Base-by-base conservation (phyloP, 2,888 invertebrate species). In the Mythimna impura region DNA sequence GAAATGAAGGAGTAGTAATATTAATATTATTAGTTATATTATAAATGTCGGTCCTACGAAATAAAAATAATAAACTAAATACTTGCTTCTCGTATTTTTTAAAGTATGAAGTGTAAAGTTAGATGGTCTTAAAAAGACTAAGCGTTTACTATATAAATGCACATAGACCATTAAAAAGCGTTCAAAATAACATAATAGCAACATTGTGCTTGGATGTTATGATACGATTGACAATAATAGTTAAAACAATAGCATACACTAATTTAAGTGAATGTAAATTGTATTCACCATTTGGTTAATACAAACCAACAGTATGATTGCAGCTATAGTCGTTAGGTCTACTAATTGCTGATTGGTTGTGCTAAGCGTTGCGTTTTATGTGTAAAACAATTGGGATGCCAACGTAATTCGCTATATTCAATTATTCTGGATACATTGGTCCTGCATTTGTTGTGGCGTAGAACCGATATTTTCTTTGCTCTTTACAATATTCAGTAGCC, bases 401-500 rank as follows among this genome's bases (percentile, higher is more conserved):
- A 40, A 22, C 43, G 36, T 22, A 43, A 34, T 40, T 20, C 36
- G 8, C 1, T 36, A 20, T 36, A n/a, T 40, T 76, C 47, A 55
- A 22, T 67, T 0, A 66, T 63, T 64, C 63, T 70, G 12, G 12
- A n/a, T 55, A 55, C 25, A 47, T 64, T 20, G 22, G 12, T 47
- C 52, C 50, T 43, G 34, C 55, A 63, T 81, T 55, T 69, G 25
- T 65, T 50, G 43, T 25, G 55, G 34, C 43, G 52, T 55, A 20
- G 52, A 10, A 9, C 10, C 63, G 22, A 77, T 77, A 73, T 66
- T 25, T 80, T 57, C 34, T 25, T 14, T 66, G n/a, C 58, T 65
- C 65, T 68, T n/a, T 73, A 73, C 66, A 77, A 81, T 77, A 80
- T 80, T 77, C 77, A 77, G 63, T 25, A 47, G 63, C 20, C 25